Base-by-base conservation (phyloP, 2,113 vertebrate genomes). In the Cromileptes altivelis region DNA sequence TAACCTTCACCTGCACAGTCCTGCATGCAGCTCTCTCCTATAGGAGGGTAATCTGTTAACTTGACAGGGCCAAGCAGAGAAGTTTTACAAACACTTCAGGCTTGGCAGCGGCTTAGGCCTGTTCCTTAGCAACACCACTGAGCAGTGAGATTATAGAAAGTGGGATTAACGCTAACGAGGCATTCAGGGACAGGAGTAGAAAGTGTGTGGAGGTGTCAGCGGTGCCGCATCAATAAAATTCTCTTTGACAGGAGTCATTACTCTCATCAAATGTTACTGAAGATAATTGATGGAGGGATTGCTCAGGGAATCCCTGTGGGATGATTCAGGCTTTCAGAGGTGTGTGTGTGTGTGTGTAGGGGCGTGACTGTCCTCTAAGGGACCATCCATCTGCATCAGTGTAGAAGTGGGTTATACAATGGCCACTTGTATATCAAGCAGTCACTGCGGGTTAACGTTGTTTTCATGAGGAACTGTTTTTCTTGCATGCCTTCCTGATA, bases 131-230 rank as follows among this genome's bases (percentile, higher is more conserved):
- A 92, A 94, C 92, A 73, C 40, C 0, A 30, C 45, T 21, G 47
- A 58, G 47, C 40, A 25, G 58, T 65, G 72, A 79, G 91, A 91
- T 90, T 92, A 78, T 8, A 15, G 68, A 83, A 70, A 67, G 78
- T 82, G 84, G 82, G 91, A 92, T 94, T 95, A 93, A 7, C 12
- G 62, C 67, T 89, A 84, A 92, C 58, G 65, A 90, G 86, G 79
- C 78, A 37, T 88, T 81, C 30, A 0, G 63, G 63, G 77, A 80
- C 56, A 58, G 63, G n/a, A 72, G 42, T 17, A 69, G 33, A 55
- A 84, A 81, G 63, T 37, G 56, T 47, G 33, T 47, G 14, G 73
- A 79, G 70, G 71, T 68, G 81, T 75, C 11, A 42, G 30, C 11
- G 25, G 61, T 52, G 64, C 70, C 18, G 64, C 40, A 62, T 84